A percentile compares a stretch with the other conserved stretches of the same genome.
phyloP scores from a whole-genome alignment of 2,113 vertebrate species.

The Pungitius pungitius region DNA sequence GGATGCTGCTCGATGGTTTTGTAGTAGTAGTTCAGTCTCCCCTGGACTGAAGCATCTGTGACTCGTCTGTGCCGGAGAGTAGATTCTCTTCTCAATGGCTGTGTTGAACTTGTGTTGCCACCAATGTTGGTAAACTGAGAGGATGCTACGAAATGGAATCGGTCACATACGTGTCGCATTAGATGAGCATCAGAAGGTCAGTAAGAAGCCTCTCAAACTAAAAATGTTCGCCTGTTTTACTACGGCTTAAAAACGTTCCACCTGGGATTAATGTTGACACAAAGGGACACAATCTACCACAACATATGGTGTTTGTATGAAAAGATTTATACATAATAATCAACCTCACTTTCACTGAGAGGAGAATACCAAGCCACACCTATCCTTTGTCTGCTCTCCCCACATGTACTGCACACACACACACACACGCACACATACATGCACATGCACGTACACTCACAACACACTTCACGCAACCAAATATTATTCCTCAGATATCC shows the following conservation, averaged over 20 bases:
- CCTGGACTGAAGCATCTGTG: background rate
- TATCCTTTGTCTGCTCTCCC: constrained; percentile 39
- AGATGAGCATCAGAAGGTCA: background rate
- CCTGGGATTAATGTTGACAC: background rate
- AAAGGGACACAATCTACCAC: background rate
- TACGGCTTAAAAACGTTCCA: background rate
- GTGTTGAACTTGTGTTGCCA: background rate
- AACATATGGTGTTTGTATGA: background rate
- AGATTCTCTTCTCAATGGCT: background rate
- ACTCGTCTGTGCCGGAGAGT: background rate
- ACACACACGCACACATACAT: constrained; percentile 6
- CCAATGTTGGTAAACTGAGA: background rate
- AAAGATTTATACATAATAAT: background rate
- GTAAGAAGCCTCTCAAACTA: background rate
- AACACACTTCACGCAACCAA: constrained; percentile 18
- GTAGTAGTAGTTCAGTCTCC: background rate
- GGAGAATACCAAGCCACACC: constrained; percentile 11
- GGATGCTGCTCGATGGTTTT: background rate
- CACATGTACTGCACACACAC: constrained; percentile 14
- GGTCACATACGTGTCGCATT: background rate
- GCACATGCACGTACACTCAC: background rate
- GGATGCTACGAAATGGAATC: background rate
- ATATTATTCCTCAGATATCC: constrained; percentile 32
- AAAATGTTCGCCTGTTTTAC: background rate
- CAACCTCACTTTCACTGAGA: constrained; percentile 6